Evolutionary conservation across 1,140 invertebrate species (phyloP), one percentile per base, ranked within the genome.

Genomic region (Trichoplusia ni): DNA sequence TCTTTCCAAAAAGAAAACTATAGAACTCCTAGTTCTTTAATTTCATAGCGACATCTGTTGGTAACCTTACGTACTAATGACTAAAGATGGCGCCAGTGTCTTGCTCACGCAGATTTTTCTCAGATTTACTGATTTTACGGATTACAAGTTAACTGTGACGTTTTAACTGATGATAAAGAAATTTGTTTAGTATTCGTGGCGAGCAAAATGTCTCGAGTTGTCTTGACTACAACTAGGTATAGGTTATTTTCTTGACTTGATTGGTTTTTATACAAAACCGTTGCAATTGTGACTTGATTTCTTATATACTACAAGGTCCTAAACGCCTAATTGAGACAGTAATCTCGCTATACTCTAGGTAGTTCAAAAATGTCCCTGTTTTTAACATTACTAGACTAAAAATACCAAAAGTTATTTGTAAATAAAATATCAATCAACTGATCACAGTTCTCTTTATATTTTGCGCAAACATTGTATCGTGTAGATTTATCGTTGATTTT

Each of bases 361-460:
- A 16, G 13, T 14, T 0, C 4, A 37, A 16, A 14, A 37, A 35
- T 35, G 4, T 37, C 4, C 11, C 3, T 1, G 3, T 23, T 18
- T 44, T 23, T 4, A 23, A 4, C 40, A 25, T 11, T n/a, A 3
- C 40, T 1, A 23, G 19, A n/a, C n/a, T 13, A 9, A n/a, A 11
- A 21, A 44, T 23, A 25, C 19, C 19, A 23, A 44, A 44, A n/a
- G n/a, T n/a, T n/a, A n/a, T n/a, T n/a, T 54, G 51, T 54, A 40
- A 18, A 54, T 54, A 54, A 38, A 25, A 19, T 37, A 27, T 37
- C 33, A 38, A 38, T 44, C 40, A 54, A 54, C 35, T 4, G 11
- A 54, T 54, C 47, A 53, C 38, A 38, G 38, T 21, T 58, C 21
- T 58, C 38, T 16, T 38, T 40, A 42, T 56, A 38, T 56, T 37